These are phyloP conservation scores for Raja brachyura DNA, from an alignment of 2,113 vertebrate genomes.

Conservation along the genomic window DNA sequence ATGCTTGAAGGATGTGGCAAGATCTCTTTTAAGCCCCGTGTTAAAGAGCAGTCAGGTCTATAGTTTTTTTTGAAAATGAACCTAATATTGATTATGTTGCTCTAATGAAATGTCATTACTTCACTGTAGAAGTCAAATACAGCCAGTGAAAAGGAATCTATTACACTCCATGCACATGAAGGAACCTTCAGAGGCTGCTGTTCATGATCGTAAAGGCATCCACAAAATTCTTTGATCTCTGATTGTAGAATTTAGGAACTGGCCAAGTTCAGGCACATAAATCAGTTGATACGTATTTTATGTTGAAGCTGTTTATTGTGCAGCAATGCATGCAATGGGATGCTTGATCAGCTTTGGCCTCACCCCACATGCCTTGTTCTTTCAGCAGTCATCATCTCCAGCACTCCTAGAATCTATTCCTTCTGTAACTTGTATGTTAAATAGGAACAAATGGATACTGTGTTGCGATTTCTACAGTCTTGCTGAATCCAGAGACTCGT, in stretches of 20 bases:
- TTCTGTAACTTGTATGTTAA: not conserved
- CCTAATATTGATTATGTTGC: conserved; percentile 33
- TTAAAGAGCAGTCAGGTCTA: conserved; percentile 23
- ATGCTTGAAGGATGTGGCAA: conserved; percentile 33
- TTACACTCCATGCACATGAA: conserved; percentile 45
- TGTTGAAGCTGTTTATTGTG: conserved; percentile 41
- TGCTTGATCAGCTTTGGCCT: not conserved
- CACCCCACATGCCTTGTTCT: not conserved
- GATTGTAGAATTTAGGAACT: conserved; percentile 43
- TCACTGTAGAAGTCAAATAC: conserved; percentile 51
- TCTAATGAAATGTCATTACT: conserved; percentile 43
- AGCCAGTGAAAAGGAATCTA: conserved; percentile 47
- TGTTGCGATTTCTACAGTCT: not conserved
- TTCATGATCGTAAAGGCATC: conserved; percentile 47
- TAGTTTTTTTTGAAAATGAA: conserved; percentile 25
- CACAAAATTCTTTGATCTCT: conserved; percentile 36
- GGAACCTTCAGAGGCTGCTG: conserved; percentile 33
- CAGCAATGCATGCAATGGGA: not conserved
- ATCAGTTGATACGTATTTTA: conserved; percentile 43
- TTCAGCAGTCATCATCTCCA: not conserved
- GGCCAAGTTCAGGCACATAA: conserved; percentile 38
- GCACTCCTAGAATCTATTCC: not conserved
- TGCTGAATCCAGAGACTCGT: not conserved
- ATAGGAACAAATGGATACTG: not conserved
- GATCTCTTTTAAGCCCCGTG: conserved; percentile 22